Conservation (phyloP, 2,113 vertebrate genomes). For the Ptilorrhoa leucosticta region DNA sequence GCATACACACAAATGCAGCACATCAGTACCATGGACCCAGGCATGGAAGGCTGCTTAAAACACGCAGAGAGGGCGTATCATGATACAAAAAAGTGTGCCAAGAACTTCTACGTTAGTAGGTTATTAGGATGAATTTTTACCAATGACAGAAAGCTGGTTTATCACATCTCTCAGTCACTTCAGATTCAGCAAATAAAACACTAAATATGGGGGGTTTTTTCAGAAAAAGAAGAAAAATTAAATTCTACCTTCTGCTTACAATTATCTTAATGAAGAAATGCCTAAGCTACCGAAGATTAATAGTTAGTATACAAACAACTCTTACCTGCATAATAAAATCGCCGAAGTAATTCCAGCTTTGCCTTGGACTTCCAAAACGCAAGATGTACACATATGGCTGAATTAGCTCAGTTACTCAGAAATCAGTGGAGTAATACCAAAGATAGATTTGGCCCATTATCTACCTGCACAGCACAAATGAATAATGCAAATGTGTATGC, state of each 20-base stretch:
- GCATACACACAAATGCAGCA: not conserved
- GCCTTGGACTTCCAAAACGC: not conserved
- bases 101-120: not conserved
- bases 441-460: conserved; percentile 34
- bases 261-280: not conserved
- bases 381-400: not conserved
- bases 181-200: not conserved
- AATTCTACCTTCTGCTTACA: not conserved
- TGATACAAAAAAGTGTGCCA: not conserved
- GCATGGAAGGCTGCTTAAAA: not conserved
- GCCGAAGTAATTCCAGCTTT: not conserved
- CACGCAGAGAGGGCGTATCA: not conserved
- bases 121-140: not conserved
- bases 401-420: not conserved
- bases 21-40: not conserved
- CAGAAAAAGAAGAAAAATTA: not conserved
- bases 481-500: conserved; percentile 55
- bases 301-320: not conserved
- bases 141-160: not conserved
- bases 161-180: not conserved
- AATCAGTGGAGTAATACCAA: conserved; percentile 26
- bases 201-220: accelerated
- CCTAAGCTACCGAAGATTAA: not conserved
- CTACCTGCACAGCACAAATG: conserved; percentile 43
- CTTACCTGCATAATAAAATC: not conserved